Conservation (phyloP, 2,888 invertebrate genomes). For the Formica aserva region DNA sequence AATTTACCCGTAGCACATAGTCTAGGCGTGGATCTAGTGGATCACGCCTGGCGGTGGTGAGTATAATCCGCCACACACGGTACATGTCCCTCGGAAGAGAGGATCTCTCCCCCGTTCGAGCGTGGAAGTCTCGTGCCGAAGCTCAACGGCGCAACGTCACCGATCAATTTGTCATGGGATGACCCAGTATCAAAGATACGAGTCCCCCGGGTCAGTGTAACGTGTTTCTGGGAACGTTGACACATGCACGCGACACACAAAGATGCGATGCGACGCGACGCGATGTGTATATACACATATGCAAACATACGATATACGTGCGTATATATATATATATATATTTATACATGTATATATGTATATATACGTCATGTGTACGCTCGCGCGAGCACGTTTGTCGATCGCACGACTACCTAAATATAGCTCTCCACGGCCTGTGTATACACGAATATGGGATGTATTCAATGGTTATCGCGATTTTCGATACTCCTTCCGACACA, state of each 20-base stretch:
- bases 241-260: slow-evolving; percentile 26
- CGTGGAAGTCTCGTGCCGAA: slow-evolving; percentile 59
- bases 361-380: background rate
- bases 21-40: slow-evolving; percentile 3
- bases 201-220: slow-evolving; percentile 65
- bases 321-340: background rate
- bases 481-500: slow-evolving; percentile 51
- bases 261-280: slow-evolving; percentile 5
- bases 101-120: slow-evolving; percentile 48
- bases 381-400: slow-evolving; percentile 13
- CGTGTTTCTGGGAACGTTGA: slow-evolving; percentile 67
- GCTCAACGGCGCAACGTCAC: slow-evolving; percentile 63
- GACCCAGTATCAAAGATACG: slow-evolving; percentile 77
- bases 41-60: slow-evolving; percentile 21
- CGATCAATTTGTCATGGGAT: slow-evolving; percentile 77
- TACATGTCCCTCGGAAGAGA: slow-evolving; percentile 39
- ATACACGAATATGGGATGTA: slow-evolving; percentile 44
- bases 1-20: slow-evolving; percentile 13
- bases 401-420: slow-evolving; percentile 58
- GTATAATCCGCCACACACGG: slow-evolving; percentile 24
- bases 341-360: background rate
- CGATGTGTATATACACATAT: background rate
- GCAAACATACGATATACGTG: slow-evolving; percentile 23
- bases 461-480: slow-evolving; percentile 58
- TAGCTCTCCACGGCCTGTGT: slow-evolving; percentile 37